Evolutionary conservation across 2,113 vertebrate genomes (phyloP).

Genomic region (Nipponia nippon): DNA sequence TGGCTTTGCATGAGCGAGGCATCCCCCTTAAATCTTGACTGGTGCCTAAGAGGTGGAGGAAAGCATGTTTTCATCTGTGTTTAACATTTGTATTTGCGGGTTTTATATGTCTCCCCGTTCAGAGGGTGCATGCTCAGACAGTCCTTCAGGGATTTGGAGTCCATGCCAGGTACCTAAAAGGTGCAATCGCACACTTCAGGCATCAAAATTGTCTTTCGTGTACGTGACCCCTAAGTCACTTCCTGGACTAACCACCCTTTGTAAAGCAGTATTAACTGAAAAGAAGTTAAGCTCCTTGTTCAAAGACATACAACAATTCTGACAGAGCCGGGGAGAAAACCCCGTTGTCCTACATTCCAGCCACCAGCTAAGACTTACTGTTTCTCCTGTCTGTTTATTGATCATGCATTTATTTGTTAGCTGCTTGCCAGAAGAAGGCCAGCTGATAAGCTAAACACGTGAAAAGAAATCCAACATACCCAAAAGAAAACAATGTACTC

Average conservation of each 20-base stretch:
- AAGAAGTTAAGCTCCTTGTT: background rate
- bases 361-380: rapidly evolving
- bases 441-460: background rate
- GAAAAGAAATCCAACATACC: background rate
- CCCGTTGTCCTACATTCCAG: rapidly evolving
- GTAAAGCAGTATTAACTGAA: background rate
- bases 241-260: background rate
- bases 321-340: background rate
- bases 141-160: background rate
- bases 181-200: background rate
- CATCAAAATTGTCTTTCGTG: background rate
- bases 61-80: background rate
- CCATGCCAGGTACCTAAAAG: background rate
- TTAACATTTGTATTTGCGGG: background rate
- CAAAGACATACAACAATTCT: background rate
- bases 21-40: background rate
- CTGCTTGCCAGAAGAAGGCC: background rate
- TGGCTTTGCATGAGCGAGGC: background rate
- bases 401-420: background rate
- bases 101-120: background rate
- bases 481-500: background rate
- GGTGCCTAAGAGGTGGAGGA: background rate
- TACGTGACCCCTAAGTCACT: background rate
- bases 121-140: background rate
- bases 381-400: background rate